A percentile compares a stretch with the other conserved stretches of the same genome.
phyloP scores from a whole-genome alignment of 2,797 vertebrate genomes.

The Danio albolineatus region DNA sequence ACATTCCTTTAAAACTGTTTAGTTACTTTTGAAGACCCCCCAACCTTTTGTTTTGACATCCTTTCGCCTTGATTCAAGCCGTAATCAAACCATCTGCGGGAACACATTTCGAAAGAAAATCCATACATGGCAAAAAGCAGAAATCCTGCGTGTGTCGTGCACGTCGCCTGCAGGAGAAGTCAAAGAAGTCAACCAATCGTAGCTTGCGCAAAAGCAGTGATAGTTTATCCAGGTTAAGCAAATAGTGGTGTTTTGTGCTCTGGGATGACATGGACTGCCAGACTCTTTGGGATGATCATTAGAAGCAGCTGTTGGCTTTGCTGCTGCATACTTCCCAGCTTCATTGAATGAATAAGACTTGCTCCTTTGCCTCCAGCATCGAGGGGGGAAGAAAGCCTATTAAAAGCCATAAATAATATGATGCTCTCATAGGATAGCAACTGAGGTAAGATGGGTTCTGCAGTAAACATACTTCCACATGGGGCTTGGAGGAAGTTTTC shows the following conservation, averaged over 20 bases:
- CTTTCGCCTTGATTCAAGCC: not conserved
- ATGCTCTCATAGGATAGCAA: conserved; percentile 48
- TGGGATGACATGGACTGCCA: conserved; percentile 42
- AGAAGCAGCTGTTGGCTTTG: conserved; percentile 53
- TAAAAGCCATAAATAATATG: conserved; percentile 51
- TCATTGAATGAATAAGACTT: conserved; percentile 42
- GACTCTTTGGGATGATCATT: conserved; percentile 54
- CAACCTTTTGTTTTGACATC: conserved; percentile 36
- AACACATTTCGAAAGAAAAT: not conserved
- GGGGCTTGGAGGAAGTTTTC: conserved; percentile 12
- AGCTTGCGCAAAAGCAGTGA: conserved; percentile 16
- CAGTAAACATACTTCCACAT: conserved; percentile 33
- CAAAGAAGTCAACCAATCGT: not conserved
- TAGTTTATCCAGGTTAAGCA: conserved; percentile 49
- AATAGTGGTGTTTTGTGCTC: conserved; percentile 31
- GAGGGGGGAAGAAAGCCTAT: conserved; percentile 19
- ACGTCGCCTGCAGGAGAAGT: not conserved
- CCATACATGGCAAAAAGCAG: not conserved
- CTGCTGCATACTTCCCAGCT: conserved; percentile 31
- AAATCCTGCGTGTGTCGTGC: not conserved
- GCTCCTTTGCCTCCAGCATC: conserved; percentile 43
- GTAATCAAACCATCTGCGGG: conserved; percentile 19
- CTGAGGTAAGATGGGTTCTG: conserved; percentile 24
- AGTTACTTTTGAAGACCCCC: conserved; percentile 32
- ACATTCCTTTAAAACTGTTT: conserved; percentile 37